These are phyloP conservation scores for Trissolcus basalis DNA, from an alignment of 1,140 invertebrate species.

Conservation along the genomic window DNA sequence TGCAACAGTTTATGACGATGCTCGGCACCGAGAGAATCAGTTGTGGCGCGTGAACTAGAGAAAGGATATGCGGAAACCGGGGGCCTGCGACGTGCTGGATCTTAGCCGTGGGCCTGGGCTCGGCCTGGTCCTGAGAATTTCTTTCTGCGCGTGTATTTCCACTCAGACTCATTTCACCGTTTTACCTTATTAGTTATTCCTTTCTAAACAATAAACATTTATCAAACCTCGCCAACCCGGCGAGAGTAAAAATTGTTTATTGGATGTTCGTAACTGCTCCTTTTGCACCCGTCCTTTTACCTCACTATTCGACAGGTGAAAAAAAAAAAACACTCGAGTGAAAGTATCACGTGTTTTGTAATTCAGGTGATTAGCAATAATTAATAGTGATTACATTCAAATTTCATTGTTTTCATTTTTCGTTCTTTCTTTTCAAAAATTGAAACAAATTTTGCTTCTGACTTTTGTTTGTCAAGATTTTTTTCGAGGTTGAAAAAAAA, in stretches of 20 bases:
- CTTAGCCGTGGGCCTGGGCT: constrained; percentile 39
- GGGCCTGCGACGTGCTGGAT: constrained; percentile 23
- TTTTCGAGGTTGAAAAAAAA: neutral
- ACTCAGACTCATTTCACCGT: constrained; percentile 35
- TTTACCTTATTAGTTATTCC: constrained; percentile 40
- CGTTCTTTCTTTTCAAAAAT: no score
- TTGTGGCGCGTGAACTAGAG: constrained; percentile 40
- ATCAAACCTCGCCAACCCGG: constrained; percentile 13
- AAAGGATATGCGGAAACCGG: constrained; percentile 54
- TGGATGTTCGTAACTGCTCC: neutral
- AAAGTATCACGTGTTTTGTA: no score
- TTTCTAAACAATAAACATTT: constrained; percentile 40
- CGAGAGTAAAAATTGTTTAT: constrained; percentile 5
- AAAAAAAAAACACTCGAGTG: no score
- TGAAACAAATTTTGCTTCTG: no score
- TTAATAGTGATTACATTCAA: neutral
- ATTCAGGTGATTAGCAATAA: no score
- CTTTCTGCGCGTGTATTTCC: constrained; percentile 47
- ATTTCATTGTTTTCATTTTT: neutral
- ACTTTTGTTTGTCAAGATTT: no score
- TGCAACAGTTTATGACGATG: constrained; percentile 41
- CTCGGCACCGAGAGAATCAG: constrained; percentile 14
- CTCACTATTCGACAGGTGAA: no score
- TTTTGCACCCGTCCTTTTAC: no score
- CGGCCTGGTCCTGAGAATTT: constrained; percentile 46